Evolutionary conservation across 2,888 invertebrate species (phyloP), one percentile per base, ranked within the genome.

Genomic region (Ashinkailepas kermadecensis): DNA sequence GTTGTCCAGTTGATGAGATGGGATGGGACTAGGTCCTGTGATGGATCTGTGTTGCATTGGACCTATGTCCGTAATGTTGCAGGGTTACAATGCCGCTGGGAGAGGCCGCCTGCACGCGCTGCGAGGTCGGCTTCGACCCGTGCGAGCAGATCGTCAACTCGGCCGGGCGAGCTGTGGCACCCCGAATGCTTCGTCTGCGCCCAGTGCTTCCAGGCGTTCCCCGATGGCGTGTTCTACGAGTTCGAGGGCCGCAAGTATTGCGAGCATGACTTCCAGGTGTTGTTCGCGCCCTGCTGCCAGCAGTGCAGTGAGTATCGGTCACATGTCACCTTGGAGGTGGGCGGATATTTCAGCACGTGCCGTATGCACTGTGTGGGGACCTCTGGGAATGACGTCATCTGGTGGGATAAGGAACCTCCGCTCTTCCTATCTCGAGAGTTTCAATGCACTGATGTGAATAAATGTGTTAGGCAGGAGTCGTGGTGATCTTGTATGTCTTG

Each of bases 181-280:
- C 95, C 96, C 10, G 95, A 96, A 86, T 99, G 99, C 88, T 99
- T 99, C 91, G 99, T 99, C 97, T 99, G 99, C 89, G 98, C 98
- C 1, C 99, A 99, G 89, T 99, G 99, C 87, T 99, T 99, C 89
- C 94, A 97, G 83, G 94, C 96, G 79, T 99, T 99, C 87, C 96
- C 95, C 83, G 98, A 99, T 87, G 98, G 98, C 81, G 92, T 97
- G 80, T 99, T 98, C 88, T 99, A 97, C 88, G 99, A 99, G 89
- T 99, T 98, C 88, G 99, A 99, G 88, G 98, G 97, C 0, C 91
- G 99, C 84, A 99, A 99, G 88, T 99, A 99, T 88, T 99, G 99
- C 87, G 98, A 99, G 89, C 95, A 97, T 87, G 99, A 99, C 88
- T 99, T 99, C 87, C 98, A 99, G 88, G 97, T 97, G 54, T 89